phyloP scores from a whole-genome alignment of 1,140 invertebrate genomes.

The Calliopsis andreniformis region DNA sequence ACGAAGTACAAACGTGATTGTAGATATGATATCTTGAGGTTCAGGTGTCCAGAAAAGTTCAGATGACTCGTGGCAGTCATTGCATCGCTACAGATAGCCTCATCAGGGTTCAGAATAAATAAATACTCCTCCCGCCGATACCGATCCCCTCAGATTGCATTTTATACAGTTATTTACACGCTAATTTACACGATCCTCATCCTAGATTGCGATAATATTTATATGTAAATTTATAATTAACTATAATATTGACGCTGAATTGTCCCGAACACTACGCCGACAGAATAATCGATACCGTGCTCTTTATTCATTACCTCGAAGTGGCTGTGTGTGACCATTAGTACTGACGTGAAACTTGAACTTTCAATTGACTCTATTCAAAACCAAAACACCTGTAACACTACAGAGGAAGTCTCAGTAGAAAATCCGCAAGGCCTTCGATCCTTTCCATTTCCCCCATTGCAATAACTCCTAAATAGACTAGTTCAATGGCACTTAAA shows the following conservation, averaged over 20 bases:
- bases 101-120: conserved; percentile 34
- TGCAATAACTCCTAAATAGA: no score
- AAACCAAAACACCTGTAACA: no score
- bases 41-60: no score
- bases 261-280: conserved; percentile 9
- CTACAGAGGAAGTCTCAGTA: no score
- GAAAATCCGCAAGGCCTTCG: no score
- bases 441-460: no score
- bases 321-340: background rate
- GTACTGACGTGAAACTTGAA: background rate
- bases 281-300: conserved; percentile 24
- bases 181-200: conserved; percentile 77
- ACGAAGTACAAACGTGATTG: no score
- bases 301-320: conserved; percentile 3
- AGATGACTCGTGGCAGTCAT: no score
- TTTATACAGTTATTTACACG: conserved; percentile 81
- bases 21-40: no score
- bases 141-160: conserved; percentile 37
- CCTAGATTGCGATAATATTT: conserved; percentile 31
- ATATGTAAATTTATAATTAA: conserved; percentile 18
- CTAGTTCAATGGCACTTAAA: conserved; percentile 3
- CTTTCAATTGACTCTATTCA: background rate
- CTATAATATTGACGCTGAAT: background rate
- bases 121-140: conserved; percentile 28
- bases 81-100: no score